phyloP scores from a whole-genome alignment of 2,888 invertebrate genomes.

The Galeopsomyia nigrocyanea region DNA sequence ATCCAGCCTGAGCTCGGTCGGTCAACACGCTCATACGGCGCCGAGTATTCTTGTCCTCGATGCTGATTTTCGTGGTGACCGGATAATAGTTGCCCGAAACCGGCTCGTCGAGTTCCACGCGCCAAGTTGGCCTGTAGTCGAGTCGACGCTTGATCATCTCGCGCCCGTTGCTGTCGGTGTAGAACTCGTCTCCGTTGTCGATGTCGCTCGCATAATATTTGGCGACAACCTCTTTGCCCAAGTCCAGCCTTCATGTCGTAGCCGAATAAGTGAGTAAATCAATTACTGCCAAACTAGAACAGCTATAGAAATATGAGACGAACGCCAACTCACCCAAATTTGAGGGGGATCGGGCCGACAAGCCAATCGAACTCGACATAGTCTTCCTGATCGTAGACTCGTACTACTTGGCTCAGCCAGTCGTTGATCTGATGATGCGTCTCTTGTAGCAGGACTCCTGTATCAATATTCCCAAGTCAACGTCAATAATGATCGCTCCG shows the following conservation, averaged over 20 bases:
- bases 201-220: conserved; percentile 81
- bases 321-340: conserved; percentile 47
- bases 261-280: too few species aligned
- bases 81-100: conserved; percentile 95
- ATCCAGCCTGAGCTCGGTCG: conserved; percentile 87
- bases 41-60: conserved; percentile 72
- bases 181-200: conserved; percentile 78
- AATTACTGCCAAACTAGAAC: too few species aligned
- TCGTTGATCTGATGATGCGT: conserved; percentile 70
- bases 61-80: conserved; percentile 83
- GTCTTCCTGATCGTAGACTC: conserved; percentile 75
- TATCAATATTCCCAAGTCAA: too few species aligned
- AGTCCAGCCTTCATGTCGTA: conserved; percentile 60
- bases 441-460: not conserved
- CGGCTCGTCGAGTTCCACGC: conserved; percentile 77
- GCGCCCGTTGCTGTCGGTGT: conserved; percentile 94
- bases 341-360: conserved; percentile 81
- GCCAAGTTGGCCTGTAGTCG: conserved; percentile 82
- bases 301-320: not conserved
- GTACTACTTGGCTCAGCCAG: conserved; percentile 83
- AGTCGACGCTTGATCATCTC: conserved; percentile 82
- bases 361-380: conserved; percentile 82
- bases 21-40: conserved; percentile 74
- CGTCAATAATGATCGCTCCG: too few species aligned
- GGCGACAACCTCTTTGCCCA: conserved; percentile 88